Evolutionary conservation across 2,888 invertebrate genomes (phyloP).

Genomic region (Lasioglossum pauxillum): DNA sequence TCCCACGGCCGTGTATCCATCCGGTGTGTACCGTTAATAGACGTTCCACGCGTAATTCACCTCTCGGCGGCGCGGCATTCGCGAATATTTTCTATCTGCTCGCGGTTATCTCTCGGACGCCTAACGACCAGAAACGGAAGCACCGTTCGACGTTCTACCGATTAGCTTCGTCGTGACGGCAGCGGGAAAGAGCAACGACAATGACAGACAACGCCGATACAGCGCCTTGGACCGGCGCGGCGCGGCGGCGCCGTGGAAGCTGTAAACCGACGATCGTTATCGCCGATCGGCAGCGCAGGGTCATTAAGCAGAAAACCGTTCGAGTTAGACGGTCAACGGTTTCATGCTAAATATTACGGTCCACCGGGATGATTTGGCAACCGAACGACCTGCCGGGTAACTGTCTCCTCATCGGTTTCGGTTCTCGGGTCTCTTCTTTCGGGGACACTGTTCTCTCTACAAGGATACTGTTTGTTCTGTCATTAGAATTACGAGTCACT

Average conservation of each 20-base stretch:
- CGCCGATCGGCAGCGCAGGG: slow-evolving; percentile 6
- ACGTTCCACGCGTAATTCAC: slow-evolving; percentile 37
- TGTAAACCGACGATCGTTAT: slow-evolving; percentile 47
- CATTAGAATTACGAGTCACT: no score
- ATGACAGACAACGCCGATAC: neutral
- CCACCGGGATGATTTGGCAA: neutral
- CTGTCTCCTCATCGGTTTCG: neutral
- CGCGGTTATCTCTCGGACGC: neutral
- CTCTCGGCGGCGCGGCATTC: slow-evolving; percentile 15
- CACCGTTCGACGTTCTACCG: slow-evolving; percentile 24
- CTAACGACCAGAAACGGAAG: slow-evolving; percentile 12
- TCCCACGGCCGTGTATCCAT: slow-evolving; percentile 25
- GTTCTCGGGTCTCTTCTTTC: neutral
- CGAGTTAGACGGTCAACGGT: slow-evolving; percentile 14
- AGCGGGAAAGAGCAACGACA: neutral
- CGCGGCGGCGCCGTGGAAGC: slow-evolving; percentile 9
- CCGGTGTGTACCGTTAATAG: slow-evolving; percentile 45
- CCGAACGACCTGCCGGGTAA: neutral
- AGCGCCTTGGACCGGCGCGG: neutral
- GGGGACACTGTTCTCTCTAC: no score
- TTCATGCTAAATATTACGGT: slow-evolving; percentile 15
- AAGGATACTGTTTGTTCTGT: no score
- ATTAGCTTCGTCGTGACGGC: neutral
- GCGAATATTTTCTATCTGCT: slow-evolving; percentile 38
- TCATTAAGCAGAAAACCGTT: slow-evolving; percentile 24